Base-by-base conservation (phyloP, 64 coral and sea anemone genomes). In the Stylophora pistillata region DNA sequence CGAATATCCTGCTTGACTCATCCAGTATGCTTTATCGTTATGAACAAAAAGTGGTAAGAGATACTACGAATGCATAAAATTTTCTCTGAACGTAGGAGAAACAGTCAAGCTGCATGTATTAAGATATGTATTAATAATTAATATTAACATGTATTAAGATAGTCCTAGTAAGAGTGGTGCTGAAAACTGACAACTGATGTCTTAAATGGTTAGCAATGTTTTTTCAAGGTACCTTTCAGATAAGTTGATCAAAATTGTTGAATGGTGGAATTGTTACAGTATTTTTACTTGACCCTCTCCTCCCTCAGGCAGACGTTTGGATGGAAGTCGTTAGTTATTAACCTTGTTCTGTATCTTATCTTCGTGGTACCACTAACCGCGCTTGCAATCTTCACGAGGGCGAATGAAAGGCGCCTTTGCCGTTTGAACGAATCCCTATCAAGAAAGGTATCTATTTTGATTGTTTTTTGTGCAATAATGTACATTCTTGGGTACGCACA, bases 1-100 rank as follows among this genome's bases (percentile, higher is more conserved):
- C 86, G 86, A 17, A 74, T 92, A 53, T 85, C 74, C 66, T 95
- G 94, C 13, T 15, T 95, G 25, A 87, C 89, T 41, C 94, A 95
- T 47, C 90, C 59, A 2, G 72, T 92, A 5, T 88, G 76, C 16
- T 91, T 92, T n/a, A 83, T 74, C 13, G 31, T 89, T 14, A 91
- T 95, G 70, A 89, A 92, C 34, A 31, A 29, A 5, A 95, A 95
- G 79, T 95, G 94, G 94, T 95, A 89, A 56, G 90, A 12, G n/a
- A 26, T 14, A 65, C 25, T 17, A 65, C 25, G 20, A 21, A 23
- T 21, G 20, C 15, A 9, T 61, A 17, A 2, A 61, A 15, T 2
- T 14, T 9, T 14, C 4, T 61, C 11, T 61, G 15, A 17, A 61
- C 15, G 21, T 0, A 61, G 58, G 58, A 61, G n/a, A n/a, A n/a